Evolutionary conservation across 2,888 invertebrate genomes (phyloP), one percentile per base, ranked within the genome.

Genomic region (Pyrrhia umbra): DNA sequence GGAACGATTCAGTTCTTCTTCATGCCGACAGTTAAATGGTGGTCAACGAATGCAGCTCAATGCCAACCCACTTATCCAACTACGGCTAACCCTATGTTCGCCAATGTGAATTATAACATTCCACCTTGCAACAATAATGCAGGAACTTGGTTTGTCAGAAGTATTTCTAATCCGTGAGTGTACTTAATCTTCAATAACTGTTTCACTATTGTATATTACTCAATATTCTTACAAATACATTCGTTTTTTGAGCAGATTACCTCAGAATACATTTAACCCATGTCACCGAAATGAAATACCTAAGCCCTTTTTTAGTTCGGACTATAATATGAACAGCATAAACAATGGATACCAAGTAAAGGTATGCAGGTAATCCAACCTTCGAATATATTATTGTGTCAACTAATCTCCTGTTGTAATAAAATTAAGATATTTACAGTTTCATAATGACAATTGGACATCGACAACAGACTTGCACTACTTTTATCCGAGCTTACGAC

Each of bases 381-480:
- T 23, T 52, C n/a, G 23, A 13, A 8, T 47, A 39, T 39, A 30
- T 49, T 16, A 13, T 45, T 2, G 1, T 4, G 5, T 37, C 39
- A 21, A 2, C 6, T 23, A 18, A 20, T 34, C 20, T 43, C 6
- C 21, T 15, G 45, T 52, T 58, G 15, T 50, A 84, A 20, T 34
- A 20, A 45, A 21, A 9, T n/a, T 10, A 20, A 30, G 1, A 15
- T 85, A 43, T 65, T 73, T 61, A 18, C 87, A 95, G 95, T 95
- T 95, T 70, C 95, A 95, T 77, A 88, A 89, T 64, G 94, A 95
- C 73, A 72, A 67, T 39, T 84, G 86, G 63, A 92, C 93, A 13
- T 95, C 95, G 4, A 94, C 95, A 5, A 90, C 93, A 18, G 95
- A 95, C 67, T 84, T 95, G 20, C 85, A 86, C 52, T 92, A 90